Evolutionary conservation across 1,140 invertebrate species (phyloP).

Genomic region (Bombus sylvicola): DNA sequence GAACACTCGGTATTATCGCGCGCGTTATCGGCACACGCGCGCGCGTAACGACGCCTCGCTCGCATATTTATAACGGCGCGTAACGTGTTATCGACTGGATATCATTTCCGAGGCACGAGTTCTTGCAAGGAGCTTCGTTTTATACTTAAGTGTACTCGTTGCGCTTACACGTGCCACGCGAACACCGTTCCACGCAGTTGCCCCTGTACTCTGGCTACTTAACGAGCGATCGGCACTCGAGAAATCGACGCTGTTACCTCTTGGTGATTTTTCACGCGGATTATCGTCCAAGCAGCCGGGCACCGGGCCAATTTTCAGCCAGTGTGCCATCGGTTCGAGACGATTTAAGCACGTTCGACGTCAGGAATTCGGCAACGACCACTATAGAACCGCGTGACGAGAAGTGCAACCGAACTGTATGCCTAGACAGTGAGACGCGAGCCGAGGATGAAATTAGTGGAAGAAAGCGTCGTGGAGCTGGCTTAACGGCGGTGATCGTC

Average conservation of each 20-base stretch:
- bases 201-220: neutral
- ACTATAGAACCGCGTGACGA: neutral
- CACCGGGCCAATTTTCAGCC: conserved; percentile 20
- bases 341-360: conserved; percentile 1
- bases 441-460: conserved; percentile 8
- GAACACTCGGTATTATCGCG: conserved; percentile 27
- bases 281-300: neutral
- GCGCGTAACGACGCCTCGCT: neutral
- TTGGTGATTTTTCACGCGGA: conserved; percentile 13
- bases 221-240: neutral
- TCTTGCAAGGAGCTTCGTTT: conserved; percentile 35
- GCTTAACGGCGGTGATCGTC: neutral
- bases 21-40: conserved; percentile 42
- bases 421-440: conserved; percentile 14
- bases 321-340: too few relatives aligned
- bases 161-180: conserved; percentile 31
- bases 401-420: neutral
- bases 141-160: conserved; percentile 47
- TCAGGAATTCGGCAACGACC: conserved; percentile 1
- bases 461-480: neutral
- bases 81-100: conserved; percentile 30
- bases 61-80: conserved; percentile 23
- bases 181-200: neutral
- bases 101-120: conserved; percentile 42
- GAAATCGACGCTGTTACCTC: neutral